Percentiles rank a stretch among this genome's conserved stretches.
Conservation (phyloP, 1,140 invertebrate species). For the Conus betulinus region DNA sequence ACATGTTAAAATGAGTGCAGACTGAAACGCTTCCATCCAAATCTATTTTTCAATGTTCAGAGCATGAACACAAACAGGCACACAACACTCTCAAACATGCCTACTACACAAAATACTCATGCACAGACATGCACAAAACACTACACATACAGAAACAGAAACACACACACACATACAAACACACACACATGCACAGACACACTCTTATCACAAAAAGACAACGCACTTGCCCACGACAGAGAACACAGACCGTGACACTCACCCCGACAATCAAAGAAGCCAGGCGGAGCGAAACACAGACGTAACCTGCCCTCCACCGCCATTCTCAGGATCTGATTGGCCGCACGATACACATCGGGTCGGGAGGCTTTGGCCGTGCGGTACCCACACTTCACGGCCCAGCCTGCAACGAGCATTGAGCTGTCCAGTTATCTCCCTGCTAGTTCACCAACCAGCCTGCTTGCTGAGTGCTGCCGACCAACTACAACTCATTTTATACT, state of each 20-base stretch:
- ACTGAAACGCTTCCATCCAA: too few species aligned
- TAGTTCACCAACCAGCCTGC: too few species aligned
- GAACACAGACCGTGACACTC: neutral
- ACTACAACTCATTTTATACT: too few species aligned
- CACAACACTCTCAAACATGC: too few species aligned
- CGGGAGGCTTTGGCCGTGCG: slow-evolving; percentile 89
- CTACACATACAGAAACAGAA: neutral
- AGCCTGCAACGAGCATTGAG: slow-evolving; percentile 76
- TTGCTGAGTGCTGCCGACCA: too few species aligned
- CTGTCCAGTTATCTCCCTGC: too few species aligned
- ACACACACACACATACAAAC: neutral
- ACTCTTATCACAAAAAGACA: neutral
- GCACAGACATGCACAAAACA: neutral
- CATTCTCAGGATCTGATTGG: slow-evolving; percentile 92
- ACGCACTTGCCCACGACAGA: too few species aligned
- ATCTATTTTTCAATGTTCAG: too few species aligned
- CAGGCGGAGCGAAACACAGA: slow-evolving; percentile 86
- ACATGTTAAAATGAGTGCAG: too few species aligned
- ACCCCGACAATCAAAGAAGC: slow-evolving; percentile 77
- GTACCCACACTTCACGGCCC: slow-evolving; percentile 92
- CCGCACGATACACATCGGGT: slow-evolving; percentile 91
- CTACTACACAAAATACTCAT: too few species aligned
- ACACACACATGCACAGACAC: neutral
- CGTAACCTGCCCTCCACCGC: slow-evolving; percentile 90
- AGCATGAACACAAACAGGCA: too few species aligned